A percentile compares a stretch with the other conserved stretches of the same genome.
Conservation (phyloP, 2,888 invertebrate genomes). For the Laspeyria flexula region DNA sequence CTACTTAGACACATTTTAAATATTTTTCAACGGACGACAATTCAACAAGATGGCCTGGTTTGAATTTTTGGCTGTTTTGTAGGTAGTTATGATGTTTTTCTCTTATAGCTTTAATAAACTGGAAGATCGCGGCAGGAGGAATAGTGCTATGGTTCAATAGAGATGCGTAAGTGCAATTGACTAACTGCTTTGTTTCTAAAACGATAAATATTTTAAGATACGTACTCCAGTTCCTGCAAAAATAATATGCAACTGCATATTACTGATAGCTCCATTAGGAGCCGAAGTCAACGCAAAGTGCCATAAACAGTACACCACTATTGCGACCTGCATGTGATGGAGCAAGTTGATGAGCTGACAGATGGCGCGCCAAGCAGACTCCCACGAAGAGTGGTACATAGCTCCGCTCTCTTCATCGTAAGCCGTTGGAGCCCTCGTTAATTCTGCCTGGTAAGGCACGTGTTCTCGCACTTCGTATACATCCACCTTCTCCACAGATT, state of each 20-base stretch:
- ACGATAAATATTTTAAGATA: slow-evolving; percentile 32
- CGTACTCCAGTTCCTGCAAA: slow-evolving; percentile 82
- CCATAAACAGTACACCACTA: slow-evolving; percentile 79
- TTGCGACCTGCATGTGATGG: slow-evolving; percentile 79
- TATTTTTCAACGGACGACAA: no score
- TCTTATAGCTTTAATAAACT: no score
- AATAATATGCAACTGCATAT: slow-evolving; percentile 77
- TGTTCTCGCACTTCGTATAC: slow-evolving; percentile 80
- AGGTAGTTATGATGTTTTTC: no score
- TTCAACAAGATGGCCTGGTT: no score
- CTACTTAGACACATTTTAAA: no score
- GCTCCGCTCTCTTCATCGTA: slow-evolving; percentile 78
- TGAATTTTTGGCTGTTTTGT: no score
- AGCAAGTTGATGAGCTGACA: slow-evolving; percentile 77
- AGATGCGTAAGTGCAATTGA: no score
- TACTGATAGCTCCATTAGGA: slow-evolving; percentile 73
- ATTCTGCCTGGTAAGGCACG: slow-evolving; percentile 77
- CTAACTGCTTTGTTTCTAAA: no score
- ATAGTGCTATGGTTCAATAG: no score
- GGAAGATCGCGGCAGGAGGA: no score
- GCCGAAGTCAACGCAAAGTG: slow-evolving; percentile 73
- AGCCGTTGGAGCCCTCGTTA: slow-evolving; percentile 70
- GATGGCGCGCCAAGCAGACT: slow-evolving; percentile 74
- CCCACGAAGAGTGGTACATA: slow-evolving; percentile 66
- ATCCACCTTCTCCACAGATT: slow-evolving; percentile 75